Base-by-base conservation (phyloP, 2,797 vertebrate genomes). In the Pampus argenteus region DNA sequence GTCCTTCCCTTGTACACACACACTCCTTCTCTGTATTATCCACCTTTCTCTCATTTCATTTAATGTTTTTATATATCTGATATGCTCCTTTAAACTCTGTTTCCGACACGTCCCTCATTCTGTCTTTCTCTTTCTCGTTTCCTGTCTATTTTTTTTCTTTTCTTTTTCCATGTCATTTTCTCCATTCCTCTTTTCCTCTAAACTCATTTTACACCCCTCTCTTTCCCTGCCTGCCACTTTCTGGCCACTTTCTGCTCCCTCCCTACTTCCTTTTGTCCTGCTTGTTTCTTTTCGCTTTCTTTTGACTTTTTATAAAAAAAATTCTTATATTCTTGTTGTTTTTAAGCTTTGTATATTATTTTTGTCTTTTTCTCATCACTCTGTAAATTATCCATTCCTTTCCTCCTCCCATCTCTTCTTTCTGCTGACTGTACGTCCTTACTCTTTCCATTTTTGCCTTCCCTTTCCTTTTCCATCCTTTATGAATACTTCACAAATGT, bases 201-300 rank as follows among this genome's bases (percentile, higher is more conserved):
- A 87, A 81, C 85, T 76, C 69, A 59, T 82, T 83, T 86, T 79
- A 69, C 34, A 58, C 49, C 54, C 45, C 22, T 23, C 49, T 36
- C 17, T 61, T 11, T 22, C 10, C 50, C 28, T 26, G 17, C n/a
- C 67, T 66, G 29, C 40, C 40, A 36, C 65, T 81, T 88, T 80
- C 66, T 83, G 82, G 66, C 47, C 77, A 75, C 76, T 18, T 65
- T 44, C 40, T 85, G 66, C 31, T 40, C 3, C 1, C 36, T 68
- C 60, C 4, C 18, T 15, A 29, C 48, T 78, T 55, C 17, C 31
- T 2, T 60, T 63, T 70, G 26, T 70, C 56, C 40, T 13, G 29
- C 23, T 45, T 6, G 22, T 11, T 45, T 63, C 3, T 15, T 22
- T 47, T 59, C 5, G 11, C 10, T 36, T 23, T 5, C 15, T 11